Base-by-base conservation (phyloP, 2,797 vertebrate species). In the Falco naumanni region DNA sequence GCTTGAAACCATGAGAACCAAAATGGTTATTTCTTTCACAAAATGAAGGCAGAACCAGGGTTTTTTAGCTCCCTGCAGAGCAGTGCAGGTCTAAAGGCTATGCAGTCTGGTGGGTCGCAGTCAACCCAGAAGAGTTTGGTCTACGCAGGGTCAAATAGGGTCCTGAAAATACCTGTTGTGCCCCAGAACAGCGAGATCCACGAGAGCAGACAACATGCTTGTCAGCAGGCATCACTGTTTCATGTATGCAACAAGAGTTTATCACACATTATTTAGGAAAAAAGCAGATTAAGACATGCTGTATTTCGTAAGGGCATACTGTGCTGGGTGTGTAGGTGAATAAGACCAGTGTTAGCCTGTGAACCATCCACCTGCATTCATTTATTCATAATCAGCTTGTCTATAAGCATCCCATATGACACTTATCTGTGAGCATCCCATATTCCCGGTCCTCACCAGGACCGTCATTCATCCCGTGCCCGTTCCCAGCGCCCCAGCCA, bases 401-500 rank as follows among this genome's bases (percentile, higher is more conserved):
- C 41, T 14, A 12, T 5, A 37, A 29, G 34, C 59, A 22, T 22
- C 65, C 53, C 31, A 0, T 1, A 24, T 2, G 1, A 14, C 41
- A 18, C 21, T 6, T 45, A 17, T 18, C 17, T 45, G 43, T 45
- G 43, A 45, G 43, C 43, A 45, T 45, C 43, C 43, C 43, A 9
- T 6, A 17, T 5, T 17, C 37, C 33, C 28, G 18, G 2, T 3
- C 17, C 47, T 41, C 26, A 3, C 43, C 20, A 31, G 64, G 14
- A 31, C 29, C 7, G 0, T 13, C 14, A 3, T 5, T 33, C 43
- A 5, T 16, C 33, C 41, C 10, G 22, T 4, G 0, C 10, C 66
- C 2, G 0, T 25, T 13, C 31, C 20, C 31, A 6, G 17, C 0
- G 4, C 2, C 34, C 43, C 59, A 41, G 9, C 28, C 2, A 3